A percentile compares a stretch with the other conserved stretches of the same genome.
Evolutionary conservation across 2,797 vertebrate species (phyloP).

Genomic region (Pseudochaenichthys georgianus): DNA sequence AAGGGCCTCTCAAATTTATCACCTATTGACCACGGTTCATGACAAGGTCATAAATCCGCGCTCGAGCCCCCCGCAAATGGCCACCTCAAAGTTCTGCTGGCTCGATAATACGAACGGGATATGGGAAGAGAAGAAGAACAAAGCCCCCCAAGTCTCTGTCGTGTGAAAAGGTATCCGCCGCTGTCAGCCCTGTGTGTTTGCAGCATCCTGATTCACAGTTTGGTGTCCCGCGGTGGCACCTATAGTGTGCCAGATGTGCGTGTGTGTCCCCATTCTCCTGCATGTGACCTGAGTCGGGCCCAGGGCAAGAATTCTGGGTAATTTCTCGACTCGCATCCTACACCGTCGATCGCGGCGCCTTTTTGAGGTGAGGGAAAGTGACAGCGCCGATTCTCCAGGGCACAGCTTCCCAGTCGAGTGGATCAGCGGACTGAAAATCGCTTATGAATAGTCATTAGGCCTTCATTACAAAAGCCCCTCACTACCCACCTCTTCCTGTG

Average conservation of each 20-base stretch:
- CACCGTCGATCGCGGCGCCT: slow-evolving; percentile 93
- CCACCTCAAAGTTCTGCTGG: slow-evolving; percentile 56
- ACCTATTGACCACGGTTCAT: slow-evolving; percentile 73
- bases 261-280: slow-evolving; percentile 84
- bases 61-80: slow-evolving; percentile 69
- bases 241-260: slow-evolving; percentile 94
- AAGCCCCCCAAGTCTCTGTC: slow-evolving; percentile 45
- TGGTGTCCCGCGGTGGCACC: slow-evolving; percentile 93
- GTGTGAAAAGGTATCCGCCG: slow-evolving; percentile 76
- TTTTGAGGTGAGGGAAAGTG: slow-evolving; percentile 99
- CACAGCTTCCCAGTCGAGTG: slow-evolving; percentile 99
- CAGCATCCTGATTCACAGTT: slow-evolving; percentile 89
- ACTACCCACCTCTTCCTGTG: slow-evolving; percentile 91
- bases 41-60: slow-evolving; percentile 88
- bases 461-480: slow-evolving; percentile 96
- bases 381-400: slow-evolving; percentile 98
- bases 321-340: slow-evolving; percentile 94
- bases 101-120: slow-evolving; percentile 62
- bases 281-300: slow-evolving; percentile 95
- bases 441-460: slow-evolving; percentile 99
- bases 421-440: slow-evolving; percentile 97
- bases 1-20: slow-evolving; percentile 71
- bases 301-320: slow-evolving; percentile 90
- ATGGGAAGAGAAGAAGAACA: slow-evolving; percentile 52
- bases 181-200: slow-evolving; percentile 88